Conservation (phyloP, 2,797 vertebrate genomes). For the Danio albolineatus region DNA sequence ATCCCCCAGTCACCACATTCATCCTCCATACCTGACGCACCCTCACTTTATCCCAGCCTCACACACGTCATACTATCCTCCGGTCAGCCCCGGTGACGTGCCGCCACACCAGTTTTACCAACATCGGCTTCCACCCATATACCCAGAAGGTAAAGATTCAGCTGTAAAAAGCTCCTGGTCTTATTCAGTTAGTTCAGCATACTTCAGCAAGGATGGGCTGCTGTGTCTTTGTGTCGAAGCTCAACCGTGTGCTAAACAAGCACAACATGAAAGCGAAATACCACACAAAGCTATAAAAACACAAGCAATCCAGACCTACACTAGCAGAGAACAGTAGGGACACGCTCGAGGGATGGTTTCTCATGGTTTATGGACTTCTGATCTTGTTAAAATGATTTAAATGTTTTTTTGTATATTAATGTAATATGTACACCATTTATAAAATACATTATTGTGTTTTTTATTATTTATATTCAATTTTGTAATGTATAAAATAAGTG, state of each 20-base stretch:
- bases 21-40: constrained; percentile 81
- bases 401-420: not conserved
- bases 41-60: constrained; percentile 88
- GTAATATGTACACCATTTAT: not conserved
- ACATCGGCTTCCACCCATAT: constrained; percentile 85
- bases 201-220: constrained; percentile 2
- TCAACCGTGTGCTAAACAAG: constrained; percentile 1
- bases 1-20: constrained; percentile 85
- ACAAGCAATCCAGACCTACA: not conserved
- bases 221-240: constrained; percentile 2
- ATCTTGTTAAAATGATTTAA: too few relatives aligned
- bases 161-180: not conserved
- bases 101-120: constrained; percentile 85
- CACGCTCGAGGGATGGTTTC: not conserved
- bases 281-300: constrained; percentile 21
- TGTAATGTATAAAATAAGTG: not conserved
- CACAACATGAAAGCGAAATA: constrained; percentile 8
- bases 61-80: constrained; percentile 85
- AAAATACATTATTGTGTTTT: not conserved
- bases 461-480: too few relatives aligned
- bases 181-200: not conserved
- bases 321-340: not conserved
- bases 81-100: constrained; percentile 85
- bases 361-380: not conserved
- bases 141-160: constrained; percentile 82